Conservation (phyloP, 2,888 invertebrate species). For the Drosophila stalkeri region DNA sequence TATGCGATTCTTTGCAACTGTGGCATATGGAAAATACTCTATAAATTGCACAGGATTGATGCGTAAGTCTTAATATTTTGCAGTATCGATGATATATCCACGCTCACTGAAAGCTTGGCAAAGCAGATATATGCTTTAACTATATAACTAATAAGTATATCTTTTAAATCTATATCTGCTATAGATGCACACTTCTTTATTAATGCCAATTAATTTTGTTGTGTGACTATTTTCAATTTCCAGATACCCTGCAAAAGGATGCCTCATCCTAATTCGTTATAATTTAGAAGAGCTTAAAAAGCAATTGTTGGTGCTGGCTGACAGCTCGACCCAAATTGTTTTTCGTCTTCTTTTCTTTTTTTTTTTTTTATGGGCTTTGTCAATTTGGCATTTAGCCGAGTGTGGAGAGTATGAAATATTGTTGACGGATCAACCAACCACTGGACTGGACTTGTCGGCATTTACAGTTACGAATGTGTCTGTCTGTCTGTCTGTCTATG, state of each 20-base stretch:
- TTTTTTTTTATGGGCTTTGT: conserved; percentile 63
- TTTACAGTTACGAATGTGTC: conserved; percentile 30
- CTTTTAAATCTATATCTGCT: no score
- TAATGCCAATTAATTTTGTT: background rate
- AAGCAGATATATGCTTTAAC: background rate
- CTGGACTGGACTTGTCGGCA: conserved; percentile 38
- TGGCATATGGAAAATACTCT: background rate
- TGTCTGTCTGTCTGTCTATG: conserved; percentile 5
- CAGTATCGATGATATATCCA: background rate
- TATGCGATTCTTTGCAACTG: accelerated
- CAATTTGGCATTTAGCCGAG: conserved; percentile 55
- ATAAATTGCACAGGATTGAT: background rate
- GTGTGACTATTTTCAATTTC: background rate
- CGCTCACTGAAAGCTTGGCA: background rate
- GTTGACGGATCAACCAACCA: conserved; percentile 61
- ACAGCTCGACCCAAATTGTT: conserved; percentile 29
- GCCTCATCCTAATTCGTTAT: background rate
- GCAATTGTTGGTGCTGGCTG: conserved; percentile 8
- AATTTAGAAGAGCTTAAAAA: conserved; percentile 5
- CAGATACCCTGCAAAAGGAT: background rate
- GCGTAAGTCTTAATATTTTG: background rate
- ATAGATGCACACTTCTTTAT: background rate
- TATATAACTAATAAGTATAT: no score
- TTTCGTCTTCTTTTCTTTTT: conserved; percentile 40
- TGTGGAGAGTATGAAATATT: conserved; percentile 50